Evolutionary conservation across 2,888 invertebrate species (phyloP), one percentile per base, ranked within the genome.

Genomic region (Ophion obscuratus): DNA sequence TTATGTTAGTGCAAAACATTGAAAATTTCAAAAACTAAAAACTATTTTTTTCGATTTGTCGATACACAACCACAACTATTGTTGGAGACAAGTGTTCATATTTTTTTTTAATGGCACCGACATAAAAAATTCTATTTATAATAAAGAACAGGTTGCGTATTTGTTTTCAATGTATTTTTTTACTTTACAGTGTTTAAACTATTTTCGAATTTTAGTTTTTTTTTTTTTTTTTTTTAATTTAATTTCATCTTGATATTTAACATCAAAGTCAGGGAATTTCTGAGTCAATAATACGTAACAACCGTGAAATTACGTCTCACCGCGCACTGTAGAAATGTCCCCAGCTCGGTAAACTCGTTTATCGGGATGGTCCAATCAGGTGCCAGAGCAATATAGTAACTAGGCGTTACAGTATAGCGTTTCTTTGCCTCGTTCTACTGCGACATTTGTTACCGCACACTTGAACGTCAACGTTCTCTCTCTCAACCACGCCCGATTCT

Each of bases 291-390:
- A 31, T 31, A 4, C 31, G 31, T 31, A 31, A 4, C 31, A 31
- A 31, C 31, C 17, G 0, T 17, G 5, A 53, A 53, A 14, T 53
- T 17, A 53, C 53, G 53, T 53, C 11, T 53, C 14, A 17, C 17
- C 14, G 53, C 3, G 93, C 93, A 93, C 92, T 88, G 83, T 84
- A 88, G 86, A 79, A 92, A 93, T 93, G 93, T 93, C 93, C 93
- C 90, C 91, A 90, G 88, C 89, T 88, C 81, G 85, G 88, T 90
- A 90, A 87, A n/a, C 2, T 64, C 14, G 44, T 89, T 89, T 91
- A 89, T 88, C 88, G 44, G 79, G 88, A 88, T 90, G 92, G 90
- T 91, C 93, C 93, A 87, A 90, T 89, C 85, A 88, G 81, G 92
- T 93, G 93, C 93, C 87, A 93, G 81, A 93, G n/a, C 64, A 93